Evolutionary conservation across 2,797 vertebrate species (phyloP), one percentile per base, ranked within the genome.

Genomic region (Melanitta fusca): DNA sequence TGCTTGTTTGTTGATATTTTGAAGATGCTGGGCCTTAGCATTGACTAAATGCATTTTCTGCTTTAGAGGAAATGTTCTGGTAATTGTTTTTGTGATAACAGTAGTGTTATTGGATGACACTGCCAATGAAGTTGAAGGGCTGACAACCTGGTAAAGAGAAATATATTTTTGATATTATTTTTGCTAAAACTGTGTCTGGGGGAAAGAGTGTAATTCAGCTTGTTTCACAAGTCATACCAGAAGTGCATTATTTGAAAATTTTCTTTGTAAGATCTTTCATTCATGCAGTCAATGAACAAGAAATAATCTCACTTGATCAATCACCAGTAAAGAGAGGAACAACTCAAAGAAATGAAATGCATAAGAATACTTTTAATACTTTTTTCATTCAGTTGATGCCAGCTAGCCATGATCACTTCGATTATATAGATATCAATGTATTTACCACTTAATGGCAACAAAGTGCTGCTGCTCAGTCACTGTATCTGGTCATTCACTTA

Each of bases 381-480:
- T 38, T 24, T 3, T n/a, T 73, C 66, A 64, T 66, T 64, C 58
- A 43, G 49, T n/a, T 45, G 51, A 14, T 78, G 34, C 20, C 71
- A 75, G 45, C 30, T 54, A 94, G 39, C 54, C 47, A 34, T 1
- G n/a, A 57, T 39, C 75, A 28, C n/a, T 34, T 54, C 10, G 34
- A 43, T 66, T 64, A 32, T 8, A 47, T 0, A 34, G 34, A 38
- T 22, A 74, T 2, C 57, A 51, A 13, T 7, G 27, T 19, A 69
- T 88, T 89, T 91, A 58, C 85, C 92, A 85, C 88, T 80, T 75
- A 88, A 91, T 88, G 88, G 92, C 92, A 95, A 93, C 85, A 65
- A 39, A 61, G 91, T 47, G 73, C 89, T 83, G 73, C 84, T 73
- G n/a, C 80, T 80, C 22, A 60, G 32, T n/a, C 43, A 18, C 24